Base-by-base conservation (phyloP, 2,797 vertebrate genomes). In the Morelia viridis region DNA sequence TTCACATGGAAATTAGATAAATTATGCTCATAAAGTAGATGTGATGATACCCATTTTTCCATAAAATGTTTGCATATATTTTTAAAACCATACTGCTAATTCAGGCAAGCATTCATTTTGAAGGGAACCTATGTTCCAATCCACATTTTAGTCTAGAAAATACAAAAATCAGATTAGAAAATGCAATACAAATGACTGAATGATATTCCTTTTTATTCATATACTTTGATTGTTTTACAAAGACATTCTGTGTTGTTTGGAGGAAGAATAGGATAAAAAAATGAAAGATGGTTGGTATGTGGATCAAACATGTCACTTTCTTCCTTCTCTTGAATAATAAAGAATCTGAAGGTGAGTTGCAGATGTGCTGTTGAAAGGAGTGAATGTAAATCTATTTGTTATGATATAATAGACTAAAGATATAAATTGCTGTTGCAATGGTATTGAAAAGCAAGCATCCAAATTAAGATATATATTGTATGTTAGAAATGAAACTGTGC, bases 391-490 rank as follows among this genome's bases (percentile, higher is more conserved):
- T 28, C 53, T 57, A 31, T 92, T 58, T 83, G 92, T 90, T 92
- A 56, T 92, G 91, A 89, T 93, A n/a, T 53, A 90, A n/a, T 80
- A 4, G 91, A 31, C 60, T 88, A 50, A 31, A 31, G 88, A 94
- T 94, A 93, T 2, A 71, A 80, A 1, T 11, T 87, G 28, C 13
- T 35, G 1, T 7, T 6, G 88, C 57, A 62, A 9, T 2, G 89
- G 22, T 92, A 41, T 50, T 84, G 31, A 90, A 87, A 61, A 87
- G 0, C 15, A 57, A 90, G 41, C 28, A 92, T 89, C 41, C 91
- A 90, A 96, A 94, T 94, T 76, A 91, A 64, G 60, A 92, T 56
- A 4, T 83, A 53, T 13, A 4, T 26, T 86, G 24, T 53, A 88
- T 71, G 15, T 85, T 50, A 91, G 83, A 28, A 6, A 12, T 91